Base-by-base conservation (phyloP, 2,888 invertebrate genomes). In the Criorhina ranunculi region DNA sequence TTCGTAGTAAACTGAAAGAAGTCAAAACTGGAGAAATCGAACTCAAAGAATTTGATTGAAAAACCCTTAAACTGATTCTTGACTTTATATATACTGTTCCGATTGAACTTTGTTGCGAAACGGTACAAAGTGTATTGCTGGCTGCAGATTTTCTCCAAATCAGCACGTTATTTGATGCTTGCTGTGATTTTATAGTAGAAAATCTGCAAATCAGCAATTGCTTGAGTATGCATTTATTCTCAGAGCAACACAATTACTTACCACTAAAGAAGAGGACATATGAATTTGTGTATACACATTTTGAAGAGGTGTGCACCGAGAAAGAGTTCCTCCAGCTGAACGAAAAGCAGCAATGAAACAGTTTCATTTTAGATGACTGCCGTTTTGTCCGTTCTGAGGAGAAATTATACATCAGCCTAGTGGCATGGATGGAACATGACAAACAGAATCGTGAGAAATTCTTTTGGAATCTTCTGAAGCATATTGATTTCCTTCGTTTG, bases 61-160 rank as follows among this genome's bases (percentile, higher is more conserved):
- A n/a, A n/a, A n/a, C n/a, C n/a, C n/a, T n/a, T n/a, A n/a, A n/a
- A n/a, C n/a, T n/a, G n/a, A n/a, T n/a, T n/a, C n/a, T n/a, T n/a
- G n/a, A n/a, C n/a, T n/a, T n/a, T n/a, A n/a, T n/a, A n/a, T n/a
- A n/a, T n/a, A 24, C 40, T 6, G 40, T 40, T 8, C 7, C 35
- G n/a, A 59, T 59, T n/a, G 24, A 59, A 6, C 40, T 59, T 5
- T 11, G 37, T n/a, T 11, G 19, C 19, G 57, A 59, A n/a, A 59
- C 57, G 7, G n/a, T 40, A 6, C 24, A 37, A 19, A 24, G 24
- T 11, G 12, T 73, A 12, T 12, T 73, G 2, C 53, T 11, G 15
- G 53, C 73, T 11, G 73, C 73, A 0, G 53, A 55, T 33, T 55
- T 55, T 11, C 33, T 55, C 15, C 53, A 55, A 33, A 55, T 55